These are phyloP conservation scores for Galaxea fascicularis DNA, from an alignment of 92 coral and sea anemone species.

Conservation along the genomic window DNA sequence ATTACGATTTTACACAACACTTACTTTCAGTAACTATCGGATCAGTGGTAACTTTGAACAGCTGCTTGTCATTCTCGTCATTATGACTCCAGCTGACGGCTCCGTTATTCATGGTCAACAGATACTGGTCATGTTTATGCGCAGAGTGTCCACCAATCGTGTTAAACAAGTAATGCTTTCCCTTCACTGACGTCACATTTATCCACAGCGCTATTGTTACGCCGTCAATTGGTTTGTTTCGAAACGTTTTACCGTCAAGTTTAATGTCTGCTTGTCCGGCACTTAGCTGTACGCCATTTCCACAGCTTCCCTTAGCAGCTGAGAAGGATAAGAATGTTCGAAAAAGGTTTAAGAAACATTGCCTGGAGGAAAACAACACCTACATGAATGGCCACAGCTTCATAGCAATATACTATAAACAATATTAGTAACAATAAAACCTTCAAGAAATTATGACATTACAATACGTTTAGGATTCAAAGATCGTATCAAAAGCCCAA, in stretches of 20 bases:
- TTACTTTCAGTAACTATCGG: constrained; percentile 89
- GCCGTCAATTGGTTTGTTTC: constrained; percentile 95
- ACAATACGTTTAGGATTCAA: too few relatives aligned
- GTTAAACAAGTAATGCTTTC: constrained; percentile 83
- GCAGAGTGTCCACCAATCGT: constrained; percentile 97
- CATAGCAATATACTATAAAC: too few relatives aligned
- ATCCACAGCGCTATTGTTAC: constrained; percentile 94
- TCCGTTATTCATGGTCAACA: constrained; percentile 76
- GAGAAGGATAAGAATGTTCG: background rate
- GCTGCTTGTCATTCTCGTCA: constrained; percentile 76
- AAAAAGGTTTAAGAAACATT: background rate
- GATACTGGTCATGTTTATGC: constrained; percentile 94
- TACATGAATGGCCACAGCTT: too few relatives aligned
- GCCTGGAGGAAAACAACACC: background rate
- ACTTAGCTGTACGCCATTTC: constrained; percentile 83
- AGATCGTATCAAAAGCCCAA: too few relatives aligned
- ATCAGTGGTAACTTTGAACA: constrained; percentile 85
- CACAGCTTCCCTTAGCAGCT: constrained; percentile 94
- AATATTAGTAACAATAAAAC: too few relatives aligned
- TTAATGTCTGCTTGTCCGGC: constrained; percentile 87
- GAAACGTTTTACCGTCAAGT: constrained; percentile 92
- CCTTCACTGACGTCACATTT: constrained; percentile 82
- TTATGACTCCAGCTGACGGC: constrained; percentile 91
- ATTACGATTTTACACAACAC: constrained; percentile 11
- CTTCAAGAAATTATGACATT: too few relatives aligned